These are phyloP conservation scores for Lepisosteus osseus DNA, from an alignment of 2,113 vertebrate species.

Conservation along the genomic window DNA sequence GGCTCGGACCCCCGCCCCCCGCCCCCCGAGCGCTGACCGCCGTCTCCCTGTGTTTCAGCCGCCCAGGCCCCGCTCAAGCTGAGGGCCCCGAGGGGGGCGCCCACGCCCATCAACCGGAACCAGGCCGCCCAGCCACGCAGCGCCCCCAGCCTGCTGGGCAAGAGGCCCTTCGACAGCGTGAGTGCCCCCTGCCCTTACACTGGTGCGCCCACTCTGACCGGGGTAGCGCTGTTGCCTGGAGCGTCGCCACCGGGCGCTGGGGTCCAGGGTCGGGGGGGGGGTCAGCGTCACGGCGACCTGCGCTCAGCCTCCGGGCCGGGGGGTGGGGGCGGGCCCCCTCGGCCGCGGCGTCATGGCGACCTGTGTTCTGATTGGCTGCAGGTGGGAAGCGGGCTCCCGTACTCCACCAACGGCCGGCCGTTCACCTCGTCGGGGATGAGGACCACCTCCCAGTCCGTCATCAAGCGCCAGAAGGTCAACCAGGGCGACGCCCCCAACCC, in stretches of 20 bases:
- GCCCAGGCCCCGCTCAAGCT: conserved; percentile 84
- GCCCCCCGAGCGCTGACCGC: background rate
- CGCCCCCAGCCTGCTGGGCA: conserved; percentile 75
- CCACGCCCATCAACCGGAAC: conserved; percentile 88
- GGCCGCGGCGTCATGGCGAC: too few relatives aligned
- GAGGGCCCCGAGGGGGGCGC: conserved; percentile 82
- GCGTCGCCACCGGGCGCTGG: too few relatives aligned
- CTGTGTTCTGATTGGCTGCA: conserved; percentile 25
- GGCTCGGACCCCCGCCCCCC: too few relatives aligned
- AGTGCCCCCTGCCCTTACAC: conserved; percentile 41
- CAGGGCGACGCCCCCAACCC: conserved; percentile 89
- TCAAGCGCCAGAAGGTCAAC: conserved; percentile 88
- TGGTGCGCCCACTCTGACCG: background rate
- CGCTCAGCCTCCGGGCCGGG: too few relatives aligned
- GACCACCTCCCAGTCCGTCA: conserved; percentile 79
- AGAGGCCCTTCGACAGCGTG: conserved; percentile 80
- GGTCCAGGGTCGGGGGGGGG: too few relatives aligned
- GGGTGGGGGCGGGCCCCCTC: too few relatives aligned
- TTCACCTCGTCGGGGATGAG: conserved; percentile 76
- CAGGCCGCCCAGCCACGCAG: conserved; percentile 81
- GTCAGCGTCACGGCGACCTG: too few relatives aligned
- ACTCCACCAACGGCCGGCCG: conserved; percentile 85
- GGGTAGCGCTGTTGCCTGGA: too few relatives aligned
- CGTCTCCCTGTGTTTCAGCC: conserved; percentile 51
- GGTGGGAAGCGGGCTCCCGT: conserved; percentile 60